These are phyloP conservation scores for Agrotis segetum DNA, from an alignment of 2,888 invertebrate genomes.

Conservation along the genomic window DNA sequence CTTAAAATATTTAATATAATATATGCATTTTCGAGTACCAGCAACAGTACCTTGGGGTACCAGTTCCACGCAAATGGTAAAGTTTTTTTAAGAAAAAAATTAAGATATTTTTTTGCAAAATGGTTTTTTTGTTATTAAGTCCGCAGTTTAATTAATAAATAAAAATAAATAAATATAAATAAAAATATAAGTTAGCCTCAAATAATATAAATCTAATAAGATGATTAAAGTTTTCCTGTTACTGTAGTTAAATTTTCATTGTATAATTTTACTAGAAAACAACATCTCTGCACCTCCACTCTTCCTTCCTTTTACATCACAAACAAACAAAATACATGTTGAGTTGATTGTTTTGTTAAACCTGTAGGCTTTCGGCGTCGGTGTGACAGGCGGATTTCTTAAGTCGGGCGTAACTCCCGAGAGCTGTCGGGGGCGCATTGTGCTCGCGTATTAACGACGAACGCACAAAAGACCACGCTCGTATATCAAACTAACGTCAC, in stretches of 20 bases:
- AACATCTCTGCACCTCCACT: background rate
- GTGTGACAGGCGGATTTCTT: constrained; percentile 78
- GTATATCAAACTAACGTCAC: constrained; percentile 91
- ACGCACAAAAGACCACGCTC: constrained; percentile 88
- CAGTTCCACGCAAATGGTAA: too few relatives aligned
- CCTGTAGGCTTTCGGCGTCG: constrained; percentile 64
- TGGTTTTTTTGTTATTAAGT: too few relatives aligned
- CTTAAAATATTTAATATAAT: too few relatives aligned
- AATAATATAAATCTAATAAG: too few relatives aligned
- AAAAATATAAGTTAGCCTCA: too few relatives aligned
- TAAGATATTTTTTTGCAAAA: too few relatives aligned
- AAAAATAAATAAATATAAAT: too few relatives aligned
- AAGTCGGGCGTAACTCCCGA: constrained; percentile 83
- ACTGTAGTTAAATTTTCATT: background rate
- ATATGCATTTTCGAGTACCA: too few relatives aligned
- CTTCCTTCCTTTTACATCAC: background rate
- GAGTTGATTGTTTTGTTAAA: constrained; percentile 38
- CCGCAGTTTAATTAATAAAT: too few relatives aligned
- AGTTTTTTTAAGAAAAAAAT: too few relatives aligned
- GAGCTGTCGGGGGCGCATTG: constrained; percentile 85
- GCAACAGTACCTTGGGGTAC: too few relatives aligned
- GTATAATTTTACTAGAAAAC: background rate
- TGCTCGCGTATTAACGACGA: constrained; percentile 87
- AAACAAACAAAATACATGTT: constrained; percentile 1
- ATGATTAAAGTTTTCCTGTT: background rate